Percentiles rank a stretch among this genome's conserved stretches.
Conservation (phyloP, 2,888 invertebrate genomes). For the Clunio marinus region DNA sequence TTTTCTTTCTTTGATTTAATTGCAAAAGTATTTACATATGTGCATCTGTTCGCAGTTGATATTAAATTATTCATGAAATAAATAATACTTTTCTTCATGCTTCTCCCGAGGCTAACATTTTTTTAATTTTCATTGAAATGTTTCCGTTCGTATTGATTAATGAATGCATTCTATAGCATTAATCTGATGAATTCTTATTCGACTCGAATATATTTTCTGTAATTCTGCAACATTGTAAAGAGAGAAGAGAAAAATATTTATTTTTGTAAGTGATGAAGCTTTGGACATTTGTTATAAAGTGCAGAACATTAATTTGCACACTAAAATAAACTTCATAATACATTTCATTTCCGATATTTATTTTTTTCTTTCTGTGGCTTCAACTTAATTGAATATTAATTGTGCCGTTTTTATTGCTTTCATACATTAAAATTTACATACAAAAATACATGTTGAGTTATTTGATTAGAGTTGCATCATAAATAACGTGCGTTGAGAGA, state of each 20-base stretch:
- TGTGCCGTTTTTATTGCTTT: not conserved
- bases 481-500: not conserved
- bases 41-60: too few species aligned
- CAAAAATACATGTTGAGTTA: not conserved
- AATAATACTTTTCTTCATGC: too few species aligned
- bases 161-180: not conserved
- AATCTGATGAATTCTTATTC: constrained; percentile 11
- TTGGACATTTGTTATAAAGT: too few species aligned
- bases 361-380: not conserved
- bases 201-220: not conserved
- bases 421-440: constrained; percentile 12
- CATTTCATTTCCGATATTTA: too few species aligned
- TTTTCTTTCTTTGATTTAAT: not conserved
- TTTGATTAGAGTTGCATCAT: not conserved
- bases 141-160: not conserved
- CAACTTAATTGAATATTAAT: constrained; percentile 20
- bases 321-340: too few species aligned
- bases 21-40: too few species aligned
- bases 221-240: not conserved
- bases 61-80: too few species aligned
- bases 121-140: too few species aligned
- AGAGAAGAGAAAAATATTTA: too few species aligned
- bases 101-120: too few species aligned
- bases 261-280: too few species aligned
- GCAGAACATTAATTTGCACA: too few species aligned